Evolutionary conservation across 2,113 vertebrate genomes (phyloP), one percentile per base, ranked within the genome.

Genomic region (Actenoides hombroni): DNA sequence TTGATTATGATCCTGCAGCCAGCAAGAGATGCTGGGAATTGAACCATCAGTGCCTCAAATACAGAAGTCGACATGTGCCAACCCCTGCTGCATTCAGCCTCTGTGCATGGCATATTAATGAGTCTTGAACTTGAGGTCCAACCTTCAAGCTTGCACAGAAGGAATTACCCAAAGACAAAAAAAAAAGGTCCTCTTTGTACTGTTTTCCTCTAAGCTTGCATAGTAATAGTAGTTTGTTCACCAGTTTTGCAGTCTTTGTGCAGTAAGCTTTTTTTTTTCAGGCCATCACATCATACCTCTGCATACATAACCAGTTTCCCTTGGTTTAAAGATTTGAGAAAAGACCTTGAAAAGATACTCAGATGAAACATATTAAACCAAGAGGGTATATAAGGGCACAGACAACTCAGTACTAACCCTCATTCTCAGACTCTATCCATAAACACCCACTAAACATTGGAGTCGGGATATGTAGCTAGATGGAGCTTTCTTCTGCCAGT

Each of bases 1-100:
- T 90, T 95, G 92, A 96, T 97, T 83, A 44, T 88, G 91, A 92
- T 93, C 88, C 96, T 88, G 92, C 86, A 97, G 90, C 91, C 94
- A 97, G 90, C 76, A 28, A 88, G 76, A 2, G 16, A 92, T 92
- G 91, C 83, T 95, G 92, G 97, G 92, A 96, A 96, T 90, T 92
- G 92, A 95, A 93, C 96, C 96, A 95, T 74, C 83, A 56, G 82
- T 92, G 87, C 95, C 94, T 96, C 86, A 44, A 89, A 94, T 67
- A 74, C 80, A 88, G 83, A 84, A 91, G 54, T 67, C 73, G 44
- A 96, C 65, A 88, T 94, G 94, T 94, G 94, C 97, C 92, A 81
- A 86, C 94, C 77, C 95, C 78, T 93, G 75, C 89, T 97, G 93
- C 95, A 94, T 90, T 84, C 94, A 70, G 78, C 67, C 63, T 95